These are phyloP conservation scores for Buceros bicornis DNA, from an alignment of 2,797 vertebrate genomes.

Conservation along the genomic window DNA sequence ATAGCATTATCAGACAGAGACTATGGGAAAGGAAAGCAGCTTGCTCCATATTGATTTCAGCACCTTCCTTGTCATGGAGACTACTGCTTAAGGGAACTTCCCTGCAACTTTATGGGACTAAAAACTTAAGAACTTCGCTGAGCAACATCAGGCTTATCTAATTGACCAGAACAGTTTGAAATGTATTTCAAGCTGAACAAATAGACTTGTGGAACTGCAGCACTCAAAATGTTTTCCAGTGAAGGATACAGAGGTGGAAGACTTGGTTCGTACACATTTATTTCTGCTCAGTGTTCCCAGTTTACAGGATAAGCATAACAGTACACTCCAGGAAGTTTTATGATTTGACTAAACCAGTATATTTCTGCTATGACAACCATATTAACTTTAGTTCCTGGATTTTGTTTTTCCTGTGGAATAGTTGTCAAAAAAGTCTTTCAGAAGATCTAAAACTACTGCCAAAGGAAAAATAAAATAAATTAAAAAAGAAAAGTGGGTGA, in stretches of 20 bases:
- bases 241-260: neutral
- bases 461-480: neutral
- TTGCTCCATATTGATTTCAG: neutral
- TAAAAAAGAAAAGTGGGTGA: neutral
- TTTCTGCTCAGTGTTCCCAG: neutral
- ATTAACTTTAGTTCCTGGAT: neutral
- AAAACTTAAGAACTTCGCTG: constrained; percentile 12
- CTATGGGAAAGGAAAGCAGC: neutral
- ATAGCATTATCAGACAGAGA: neutral
- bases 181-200: constrained; percentile 20
- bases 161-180: constrained; percentile 23
- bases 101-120: neutral
- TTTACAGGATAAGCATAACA: neutral
- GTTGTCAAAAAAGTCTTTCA: neutral
- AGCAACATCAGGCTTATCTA: constrained; percentile 21
- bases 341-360: neutral
- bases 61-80: neutral
- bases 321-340: neutral
- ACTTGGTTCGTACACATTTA: neutral
- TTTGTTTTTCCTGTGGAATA: neutral
- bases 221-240: neutral
- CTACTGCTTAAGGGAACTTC: neutral
- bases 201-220: neutral
- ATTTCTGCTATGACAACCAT: neutral
- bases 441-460: neutral